Base-by-base conservation (phyloP, 2,888 invertebrate species). In the Melieria omissa region DNA sequence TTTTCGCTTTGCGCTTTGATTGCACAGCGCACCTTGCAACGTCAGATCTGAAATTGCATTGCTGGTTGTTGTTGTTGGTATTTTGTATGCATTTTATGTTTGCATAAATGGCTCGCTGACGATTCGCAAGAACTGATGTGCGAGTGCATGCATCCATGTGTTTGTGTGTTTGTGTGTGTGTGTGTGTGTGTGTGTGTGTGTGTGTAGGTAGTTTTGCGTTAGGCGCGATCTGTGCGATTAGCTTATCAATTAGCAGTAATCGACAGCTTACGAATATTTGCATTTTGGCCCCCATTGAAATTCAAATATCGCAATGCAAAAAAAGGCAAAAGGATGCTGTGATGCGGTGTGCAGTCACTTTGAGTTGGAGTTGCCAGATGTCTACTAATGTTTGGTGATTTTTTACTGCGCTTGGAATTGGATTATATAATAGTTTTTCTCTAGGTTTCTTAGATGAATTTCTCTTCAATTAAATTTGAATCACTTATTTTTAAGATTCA, bases 201-300 rank as follows among this genome's bases (percentile, higher is more conserved):
- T 60, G 9, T 60, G 16, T 41, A 41, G 9, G 42, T 54, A 6
- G 5, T n/a, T 12, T 57, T 57, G 29, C 57, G 41, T 57, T 57
- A 65, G 46, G 55, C 57, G 65, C 45, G 65, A 44, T 65, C 29
- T 55, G 44, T 54, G 45, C 29, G n/a, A 8, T 45, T 65, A 14
- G 57, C 66, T 66, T 66, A 66, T 66, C 66, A 66, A 66, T 66
- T 66, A 66, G 66, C 66, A 57, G 66, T 66, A 66, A 66, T 66
- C 66, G 58, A 41, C 66, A 58, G 58, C 46, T 66, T 66, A 66
- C 66, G 66, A 47, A 66, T 47, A 66, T 66, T 66, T 66, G 29
- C 29, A 29, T 29, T 29, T 29, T 29, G 29, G 29, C 2, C 29
- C 29, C 29, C 65, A 65, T 42, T 7, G 54, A 65, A 65, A 14